phyloP scores from a whole-genome alignment of 2,113 vertebrate species.

The Irena cyanogastra region DNA sequence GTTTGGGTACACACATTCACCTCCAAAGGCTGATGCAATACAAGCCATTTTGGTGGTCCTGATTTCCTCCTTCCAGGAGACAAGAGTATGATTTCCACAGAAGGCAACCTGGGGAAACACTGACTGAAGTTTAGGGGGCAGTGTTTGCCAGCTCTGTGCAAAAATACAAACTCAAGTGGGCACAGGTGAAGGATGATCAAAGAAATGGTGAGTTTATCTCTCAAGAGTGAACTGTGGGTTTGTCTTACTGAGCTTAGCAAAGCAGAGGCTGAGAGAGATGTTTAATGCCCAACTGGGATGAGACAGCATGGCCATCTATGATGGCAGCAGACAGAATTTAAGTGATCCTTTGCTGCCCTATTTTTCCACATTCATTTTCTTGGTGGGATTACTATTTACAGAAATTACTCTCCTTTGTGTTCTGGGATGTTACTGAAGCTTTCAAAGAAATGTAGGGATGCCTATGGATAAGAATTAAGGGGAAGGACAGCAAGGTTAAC shows the following conservation, averaged over 20 bases:
- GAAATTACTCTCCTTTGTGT: neutral
- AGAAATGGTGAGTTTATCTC: neutral
- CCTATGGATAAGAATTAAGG: neutral
- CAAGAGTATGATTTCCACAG: neutral
- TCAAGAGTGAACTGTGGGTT: neutral
- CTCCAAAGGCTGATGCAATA: neutral
- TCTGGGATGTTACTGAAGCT: neutral
- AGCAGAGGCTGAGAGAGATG: neutral
- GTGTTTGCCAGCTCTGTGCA: neutral
- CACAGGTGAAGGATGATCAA: neutral
- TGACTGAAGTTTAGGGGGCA: neutral
- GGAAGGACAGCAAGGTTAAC: neutral
- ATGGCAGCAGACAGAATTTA: neutral
- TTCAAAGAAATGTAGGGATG: neutral
- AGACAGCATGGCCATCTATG: neutral
- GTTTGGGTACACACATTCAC: neutral
- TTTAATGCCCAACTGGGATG: neutral
- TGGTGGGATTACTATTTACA: neutral
- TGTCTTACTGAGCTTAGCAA: neutral
- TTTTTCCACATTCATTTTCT: neutral
- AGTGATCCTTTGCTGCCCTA: neutral
- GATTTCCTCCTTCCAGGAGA: neutral
- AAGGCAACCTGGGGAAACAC: neutral
- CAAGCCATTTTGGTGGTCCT: fast-evolving
- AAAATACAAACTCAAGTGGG: neutral